Conservation (phyloP, 2,113 vertebrate genomes). For the Lampris megalopsis region DNA sequence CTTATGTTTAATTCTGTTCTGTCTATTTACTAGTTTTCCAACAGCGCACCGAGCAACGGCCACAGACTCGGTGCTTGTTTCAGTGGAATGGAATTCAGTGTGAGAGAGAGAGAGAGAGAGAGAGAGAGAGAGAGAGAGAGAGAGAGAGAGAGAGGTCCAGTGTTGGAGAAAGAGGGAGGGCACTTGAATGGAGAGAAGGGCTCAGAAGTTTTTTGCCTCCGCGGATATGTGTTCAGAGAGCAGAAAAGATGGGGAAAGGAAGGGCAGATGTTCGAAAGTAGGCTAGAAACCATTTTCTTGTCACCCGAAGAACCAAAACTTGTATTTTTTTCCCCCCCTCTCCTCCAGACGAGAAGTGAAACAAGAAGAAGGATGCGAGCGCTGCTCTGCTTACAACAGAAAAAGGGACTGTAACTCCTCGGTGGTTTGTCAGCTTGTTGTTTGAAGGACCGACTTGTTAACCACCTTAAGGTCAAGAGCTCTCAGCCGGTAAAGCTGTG, state of each 20-base stretch:
- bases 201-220: slow-evolving; percentile 44
- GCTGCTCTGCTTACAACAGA: neutral
- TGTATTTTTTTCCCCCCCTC: neutral
- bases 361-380: neutral
- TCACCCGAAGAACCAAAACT: neutral
- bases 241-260: slow-evolving; percentile 52
- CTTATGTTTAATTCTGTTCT: slow-evolving; percentile 36
- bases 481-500: neutral
- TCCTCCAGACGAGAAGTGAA: slow-evolving; percentile 30
- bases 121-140: slow-evolving; percentile 11
- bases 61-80: slow-evolving; percentile 75
- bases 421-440: neutral
- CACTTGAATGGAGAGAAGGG: slow-evolving; percentile 38
- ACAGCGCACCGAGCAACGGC: slow-evolving; percentile 52
- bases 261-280: neutral
- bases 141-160: neutral
- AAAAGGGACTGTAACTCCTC: neutral
- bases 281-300: neutral
- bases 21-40: slow-evolving; percentile 58
- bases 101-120: slow-evolving; percentile 51
- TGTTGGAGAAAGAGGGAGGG: slow-evolving; percentile 9
- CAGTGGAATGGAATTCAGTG: slow-evolving; percentile 82
- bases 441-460: neutral
- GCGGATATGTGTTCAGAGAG: slow-evolving; percentile 38
- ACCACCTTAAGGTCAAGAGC: neutral